A percentile compares a stretch with the other conserved stretches of the same genome.
Conservation (phyloP, 1,140 invertebrate species). For the Drosophila athabasca region DNA sequence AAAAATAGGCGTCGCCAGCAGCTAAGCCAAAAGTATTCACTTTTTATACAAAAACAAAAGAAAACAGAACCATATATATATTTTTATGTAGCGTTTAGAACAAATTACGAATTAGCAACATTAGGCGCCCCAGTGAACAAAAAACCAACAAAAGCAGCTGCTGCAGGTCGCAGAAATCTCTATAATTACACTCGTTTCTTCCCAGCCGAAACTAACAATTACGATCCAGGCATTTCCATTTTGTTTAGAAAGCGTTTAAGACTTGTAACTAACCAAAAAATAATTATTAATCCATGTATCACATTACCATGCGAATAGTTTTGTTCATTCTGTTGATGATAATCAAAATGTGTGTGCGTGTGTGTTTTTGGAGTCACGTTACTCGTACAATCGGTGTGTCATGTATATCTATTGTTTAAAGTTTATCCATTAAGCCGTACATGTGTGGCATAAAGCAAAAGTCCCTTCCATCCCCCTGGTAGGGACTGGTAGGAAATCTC, state of each 20-base stretch:
- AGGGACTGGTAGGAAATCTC: slow-evolving; percentile 16
- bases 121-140: slow-evolving; percentile 70
- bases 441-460: slow-evolving; percentile 24
- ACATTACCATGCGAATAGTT: slow-evolving; percentile 49
- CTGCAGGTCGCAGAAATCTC: slow-evolving; percentile 45
- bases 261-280: slow-evolving; percentile 83
- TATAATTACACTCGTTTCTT: slow-evolving; percentile 33
- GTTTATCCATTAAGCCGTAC: slow-evolving; percentile 39
- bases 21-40: slow-evolving; percentile 61
- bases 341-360: slow-evolving; percentile 33
- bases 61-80: slow-evolving; percentile 29
- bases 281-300: slow-evolving; percentile 66
- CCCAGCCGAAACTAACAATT: slow-evolving; percentile 58
- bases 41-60: slow-evolving; percentile 48
- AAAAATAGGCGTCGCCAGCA: slow-evolving; percentile 36
- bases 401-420: slow-evolving; percentile 47
- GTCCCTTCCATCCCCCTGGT: slow-evolving; percentile 7
- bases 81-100: slow-evolving; percentile 68
- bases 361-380: slow-evolving; percentile 12
- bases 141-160: slow-evolving; percentile 56
- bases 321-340: slow-evolving; percentile 48
- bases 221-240: slow-evolving; percentile 64
- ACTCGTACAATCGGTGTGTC: slow-evolving; percentile 13
- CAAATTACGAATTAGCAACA: slow-evolving; percentile 62
- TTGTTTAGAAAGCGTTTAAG: slow-evolving; percentile 70